Base-by-base conservation (phyloP, 35 echinoderm and acorn worm species). In the Ophioderma brevispina region DNA sequence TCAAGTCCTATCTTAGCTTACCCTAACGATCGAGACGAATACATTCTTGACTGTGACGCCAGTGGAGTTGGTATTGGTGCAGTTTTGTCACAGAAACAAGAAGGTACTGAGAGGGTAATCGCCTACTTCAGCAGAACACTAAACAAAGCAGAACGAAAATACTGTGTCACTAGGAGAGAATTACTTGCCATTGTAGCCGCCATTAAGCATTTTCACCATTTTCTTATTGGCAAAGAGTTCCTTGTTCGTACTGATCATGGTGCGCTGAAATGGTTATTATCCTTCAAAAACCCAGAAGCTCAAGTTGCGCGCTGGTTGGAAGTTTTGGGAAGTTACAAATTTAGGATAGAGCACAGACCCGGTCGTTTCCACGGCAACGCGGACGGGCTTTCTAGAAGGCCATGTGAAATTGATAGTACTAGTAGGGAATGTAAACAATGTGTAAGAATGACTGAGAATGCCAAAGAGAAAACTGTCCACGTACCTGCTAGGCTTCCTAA, bases 111-210 rank as follows among this genome's bases (percentile, higher is more conserved):
- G 70, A 28, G 56, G 0, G 92, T 89, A 1, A 42, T 92, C 0
- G 50, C 85, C 18, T 93, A 93, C 32, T 86, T 64, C 35, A 95
- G 89, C 38, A 88, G 78, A 41, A 79, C 85, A 3, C 75, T 92
- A 0, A 83, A 50, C 11, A 92, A 89, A 70, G 40, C 94, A 0
- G 89, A 95, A 76, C 41, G 89, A 5, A 88, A 76, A n/a, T 95
- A 95, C 70, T 88, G 94, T 42, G 94, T 95, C 0, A 92, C 94
- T 23, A n/a, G 94, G 1, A 88, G 90, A 39, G 94, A 96, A 76
- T 77, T 89, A 0, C 39, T 94, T 19, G 92, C 87, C 18, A 70
- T 94, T 25, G 92, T 93, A 17, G 30, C 33, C 18, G 42, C 56
- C 32, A 52, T 89, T 0, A 93, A 93, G 35, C 79, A 93, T 41